Percentiles rank a stretch among this genome's conserved stretches.
These are phyloP conservation scores for Zaprionus ornatus DNA, from an alignment of 1,140 invertebrate genomes.

Conservation along the genomic window DNA sequence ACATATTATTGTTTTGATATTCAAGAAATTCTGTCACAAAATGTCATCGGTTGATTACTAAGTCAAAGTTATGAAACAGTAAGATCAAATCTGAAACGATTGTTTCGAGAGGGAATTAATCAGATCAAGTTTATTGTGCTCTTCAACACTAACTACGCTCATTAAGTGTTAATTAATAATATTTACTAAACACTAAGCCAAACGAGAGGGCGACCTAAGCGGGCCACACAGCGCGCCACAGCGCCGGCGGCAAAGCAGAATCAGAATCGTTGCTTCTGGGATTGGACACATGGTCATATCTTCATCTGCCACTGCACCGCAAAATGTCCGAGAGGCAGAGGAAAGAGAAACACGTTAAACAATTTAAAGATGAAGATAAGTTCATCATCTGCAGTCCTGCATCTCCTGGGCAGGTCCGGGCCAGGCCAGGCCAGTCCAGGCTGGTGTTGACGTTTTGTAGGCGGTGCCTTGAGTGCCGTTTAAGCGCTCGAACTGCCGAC, in stretches of 20 bases:
- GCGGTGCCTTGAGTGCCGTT: constrained; percentile 73
- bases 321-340: constrained; percentile 41
- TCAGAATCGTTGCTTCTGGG: constrained; percentile 8
- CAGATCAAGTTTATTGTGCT: background rate
- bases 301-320: constrained; percentile 56
- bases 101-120: background rate
- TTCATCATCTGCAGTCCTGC: constrained; percentile 51
- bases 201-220: background rate
- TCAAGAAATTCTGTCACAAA: no score
- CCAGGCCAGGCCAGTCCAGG: background rate
- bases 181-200: constrained; percentile 69
- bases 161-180: constrained; percentile 70
- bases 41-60: no score
- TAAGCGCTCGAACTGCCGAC: constrained; percentile 56
- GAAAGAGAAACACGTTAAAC: constrained; percentile 49
- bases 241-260: constrained; percentile 7
- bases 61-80: background rate
- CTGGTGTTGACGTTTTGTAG: constrained; percentile 78
- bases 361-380: constrained; percentile 73
- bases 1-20: no score
- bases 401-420: background rate
- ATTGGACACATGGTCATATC: constrained; percentile 41
- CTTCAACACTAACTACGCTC: constrained; percentile 6
- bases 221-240: constrained; percentile 22
- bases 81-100: background rate